These are phyloP conservation scores for Platichthys stellatus DNA, from an alignment of 2,113 vertebrate species.

Conservation along the genomic window DNA sequence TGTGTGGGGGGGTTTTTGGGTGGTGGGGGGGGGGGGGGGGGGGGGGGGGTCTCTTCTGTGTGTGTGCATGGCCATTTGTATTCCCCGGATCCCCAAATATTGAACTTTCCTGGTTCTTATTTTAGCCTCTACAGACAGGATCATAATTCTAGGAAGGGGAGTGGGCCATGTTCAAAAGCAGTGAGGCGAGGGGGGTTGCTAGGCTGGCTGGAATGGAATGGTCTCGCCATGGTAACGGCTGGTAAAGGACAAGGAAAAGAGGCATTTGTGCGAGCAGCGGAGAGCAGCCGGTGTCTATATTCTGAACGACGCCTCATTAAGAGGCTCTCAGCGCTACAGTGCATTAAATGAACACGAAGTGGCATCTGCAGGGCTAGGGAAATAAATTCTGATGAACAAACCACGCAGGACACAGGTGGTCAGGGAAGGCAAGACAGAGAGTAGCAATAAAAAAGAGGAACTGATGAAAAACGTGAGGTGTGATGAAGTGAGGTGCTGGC, in stretches of 20 bases:
- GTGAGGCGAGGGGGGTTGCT: conserved; percentile 70
- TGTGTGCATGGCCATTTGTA: conserved; percentile 2
- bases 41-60: neutral
- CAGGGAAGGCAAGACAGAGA: neutral
- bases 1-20: neutral
- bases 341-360: conserved; percentile 31
- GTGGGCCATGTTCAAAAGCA: conserved; percentile 35
- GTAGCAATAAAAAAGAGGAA: neutral
- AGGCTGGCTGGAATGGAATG: conserved; percentile 74
- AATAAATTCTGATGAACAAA: conserved; percentile 46
- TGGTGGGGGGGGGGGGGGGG: neutral
- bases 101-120: conserved; percentile 51
- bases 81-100: conserved; percentile 50
- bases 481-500: neutral
- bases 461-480: neutral
- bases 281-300: conserved; percentile 31
- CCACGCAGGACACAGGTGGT: neutral
- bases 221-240: conserved; percentile 73
- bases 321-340: conserved; percentile 23
- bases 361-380: conserved; percentile 8
- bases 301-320: conserved; percentile 50
- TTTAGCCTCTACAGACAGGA: conserved; percentile 27
- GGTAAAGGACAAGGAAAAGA: conserved; percentile 43
- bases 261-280: conserved; percentile 22
- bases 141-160: conserved; percentile 43